Evolutionary conservation across 1,140 invertebrate genomes (phyloP).

Genomic region (Drosophila carrolli): DNA sequence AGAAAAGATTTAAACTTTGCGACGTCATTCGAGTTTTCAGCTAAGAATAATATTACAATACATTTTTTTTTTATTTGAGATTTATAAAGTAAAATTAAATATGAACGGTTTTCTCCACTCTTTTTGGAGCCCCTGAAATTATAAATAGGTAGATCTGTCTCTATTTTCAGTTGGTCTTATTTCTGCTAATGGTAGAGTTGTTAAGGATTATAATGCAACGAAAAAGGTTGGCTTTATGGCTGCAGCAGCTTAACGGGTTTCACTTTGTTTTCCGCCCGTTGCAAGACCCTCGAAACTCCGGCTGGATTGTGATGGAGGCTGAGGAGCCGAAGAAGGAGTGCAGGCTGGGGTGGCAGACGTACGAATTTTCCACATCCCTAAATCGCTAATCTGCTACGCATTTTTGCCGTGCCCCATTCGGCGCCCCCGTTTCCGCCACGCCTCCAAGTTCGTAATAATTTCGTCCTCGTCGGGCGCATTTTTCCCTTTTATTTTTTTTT

Average conservation of each 20-base stretch:
- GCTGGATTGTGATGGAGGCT: neutral
- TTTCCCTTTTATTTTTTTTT: constrained; percentile 33
- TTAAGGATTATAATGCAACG: constrained; percentile 46
- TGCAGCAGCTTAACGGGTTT: constrained; percentile 37
- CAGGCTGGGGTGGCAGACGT: constrained; percentile 56
- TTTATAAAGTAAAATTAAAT: too few relatives aligned
- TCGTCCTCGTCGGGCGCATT: constrained; percentile 30
- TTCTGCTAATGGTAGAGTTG: neutral
- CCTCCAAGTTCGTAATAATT: constrained; percentile 64
- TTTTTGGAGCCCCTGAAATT: neutral
- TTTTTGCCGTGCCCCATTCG: constrained; percentile 67
- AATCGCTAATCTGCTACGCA: constrained; percentile 83
- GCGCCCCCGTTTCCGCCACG: neutral
- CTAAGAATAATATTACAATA: too few relatives aligned
- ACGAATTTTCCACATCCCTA: constrained; percentile 82
- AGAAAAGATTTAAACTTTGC: too few relatives aligned
- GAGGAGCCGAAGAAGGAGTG: neutral
- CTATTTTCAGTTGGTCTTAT: neutral
- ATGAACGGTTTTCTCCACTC: too few relatives aligned
- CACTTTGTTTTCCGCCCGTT: constrained; percentile 30
- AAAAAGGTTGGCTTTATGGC: constrained; percentile 44
- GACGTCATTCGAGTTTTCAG: too few relatives aligned
- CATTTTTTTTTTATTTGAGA: too few relatives aligned
- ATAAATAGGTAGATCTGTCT: constrained; percentile 1
- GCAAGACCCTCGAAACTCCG: constrained; percentile 39